These are phyloP conservation scores for Danio albolineatus DNA, from an alignment of 2,797 vertebrate species.

Conservation along the genomic window DNA sequence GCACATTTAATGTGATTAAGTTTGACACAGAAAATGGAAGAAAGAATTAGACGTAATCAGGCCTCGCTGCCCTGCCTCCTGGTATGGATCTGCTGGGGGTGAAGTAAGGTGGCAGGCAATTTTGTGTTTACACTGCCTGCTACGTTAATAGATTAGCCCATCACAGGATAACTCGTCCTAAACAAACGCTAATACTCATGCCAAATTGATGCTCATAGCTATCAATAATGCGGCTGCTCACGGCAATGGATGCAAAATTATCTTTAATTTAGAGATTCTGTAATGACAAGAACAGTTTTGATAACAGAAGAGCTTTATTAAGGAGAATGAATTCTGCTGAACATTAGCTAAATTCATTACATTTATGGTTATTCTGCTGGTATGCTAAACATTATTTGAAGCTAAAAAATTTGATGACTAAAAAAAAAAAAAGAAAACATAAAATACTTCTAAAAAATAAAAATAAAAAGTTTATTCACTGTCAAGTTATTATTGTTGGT, in stretches of 20 bases:
- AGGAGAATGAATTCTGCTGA: conserved; percentile 34
- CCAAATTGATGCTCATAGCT: conserved; percentile 67
- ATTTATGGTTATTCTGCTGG: conserved; percentile 5
- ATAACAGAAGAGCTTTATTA: conserved; percentile 35
- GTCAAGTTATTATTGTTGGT: no score
- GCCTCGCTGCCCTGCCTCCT: conserved; percentile 38
- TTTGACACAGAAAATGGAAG: conserved; percentile 62
- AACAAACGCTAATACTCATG: conserved; percentile 66
- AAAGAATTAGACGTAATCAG: conserved; percentile 59
- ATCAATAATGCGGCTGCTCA: conserved; percentile 70
- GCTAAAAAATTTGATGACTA: no score
- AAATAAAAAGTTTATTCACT: no score
- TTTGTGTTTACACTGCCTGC: conserved; percentile 47
- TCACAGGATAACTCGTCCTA: conserved; percentile 67
- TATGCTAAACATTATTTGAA: no score
- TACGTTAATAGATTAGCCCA: conserved; percentile 66
- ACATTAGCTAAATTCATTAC: conserved; percentile 21
- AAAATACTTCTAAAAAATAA: no score
- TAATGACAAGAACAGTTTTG: conserved; percentile 27
- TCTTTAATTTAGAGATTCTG: conserved; percentile 51
- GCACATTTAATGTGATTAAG: conserved; percentile 61
- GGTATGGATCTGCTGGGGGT: conserved; percentile 50
- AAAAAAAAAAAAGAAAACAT: no score
- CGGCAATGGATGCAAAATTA: conserved; percentile 52
- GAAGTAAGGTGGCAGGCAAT: conserved; percentile 53